Conservation (phyloP, 1,140 invertebrate genomes). For the Hormaphis cornu region DNA sequence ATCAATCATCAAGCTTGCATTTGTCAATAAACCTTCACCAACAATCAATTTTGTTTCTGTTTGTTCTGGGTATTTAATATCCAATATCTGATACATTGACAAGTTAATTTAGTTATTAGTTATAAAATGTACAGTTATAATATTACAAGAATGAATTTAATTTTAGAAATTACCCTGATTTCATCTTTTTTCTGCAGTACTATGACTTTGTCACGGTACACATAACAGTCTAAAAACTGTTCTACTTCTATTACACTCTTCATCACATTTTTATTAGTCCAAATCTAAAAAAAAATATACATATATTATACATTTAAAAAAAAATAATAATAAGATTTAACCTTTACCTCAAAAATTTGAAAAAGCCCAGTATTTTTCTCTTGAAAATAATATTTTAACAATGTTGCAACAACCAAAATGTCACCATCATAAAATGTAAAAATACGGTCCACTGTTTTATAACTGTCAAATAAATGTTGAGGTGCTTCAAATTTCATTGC, state of each 20-base stretch:
- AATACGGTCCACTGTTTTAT: background rate
- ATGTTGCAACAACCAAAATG: background rate
- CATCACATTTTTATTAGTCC: background rate
- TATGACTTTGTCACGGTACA: background rate
- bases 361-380: background rate
- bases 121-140: background rate
- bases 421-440: background rate
- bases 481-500: background rate
- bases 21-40: slow-evolving; percentile 6
- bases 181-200: background rate
- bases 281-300: slow-evolving; percentile 6
- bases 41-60: background rate
- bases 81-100: background rate
- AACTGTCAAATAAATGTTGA: background rate
- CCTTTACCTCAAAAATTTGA: background rate
- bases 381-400: background rate
- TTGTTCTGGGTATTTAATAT: background rate
- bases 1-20: slow-evolving; percentile 13
- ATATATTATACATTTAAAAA: background rate
- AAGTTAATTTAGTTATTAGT: background rate
- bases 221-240: background rate
- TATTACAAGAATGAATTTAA: too few relatives aligned
- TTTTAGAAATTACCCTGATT: background rate
- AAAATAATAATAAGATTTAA: background rate
- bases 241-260: background rate